Evolutionary conservation across 2,797 vertebrate genomes (phyloP).

Genomic region (Poecilia picta): DNA sequence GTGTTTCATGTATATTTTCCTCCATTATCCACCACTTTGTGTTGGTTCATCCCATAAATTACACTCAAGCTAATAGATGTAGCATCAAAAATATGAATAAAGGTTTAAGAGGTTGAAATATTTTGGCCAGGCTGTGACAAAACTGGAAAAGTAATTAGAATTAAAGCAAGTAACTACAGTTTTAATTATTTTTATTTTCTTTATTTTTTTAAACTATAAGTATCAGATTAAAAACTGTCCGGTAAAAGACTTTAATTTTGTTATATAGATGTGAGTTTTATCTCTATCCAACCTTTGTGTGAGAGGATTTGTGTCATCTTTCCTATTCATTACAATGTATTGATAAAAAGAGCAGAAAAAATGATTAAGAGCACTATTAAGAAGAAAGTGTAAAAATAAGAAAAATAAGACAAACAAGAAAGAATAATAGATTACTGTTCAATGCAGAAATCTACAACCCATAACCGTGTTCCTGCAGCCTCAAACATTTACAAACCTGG

Average conservation of each 20-base stretch:
- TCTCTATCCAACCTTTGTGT: neutral
- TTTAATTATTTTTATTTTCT: too few relatives aligned
- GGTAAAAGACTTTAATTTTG: neutral
- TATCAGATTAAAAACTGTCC: neutral
- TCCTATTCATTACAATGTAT: conserved; percentile 7
- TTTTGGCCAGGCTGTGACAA: neutral
- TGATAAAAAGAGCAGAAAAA: neutral
- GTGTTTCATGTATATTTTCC: neutral
- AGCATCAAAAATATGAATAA: neutral
- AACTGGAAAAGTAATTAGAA: conserved; percentile 26
- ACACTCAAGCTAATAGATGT: neutral
- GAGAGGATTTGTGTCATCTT: neutral
- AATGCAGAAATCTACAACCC: conserved; percentile 13
- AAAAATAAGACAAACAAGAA: conserved; percentile 4
- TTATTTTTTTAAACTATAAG: neutral
- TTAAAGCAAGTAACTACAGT: conserved; percentile 1
- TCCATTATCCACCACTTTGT: neutral
- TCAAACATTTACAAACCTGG: conserved; percentile 24
- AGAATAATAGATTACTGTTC: neutral
- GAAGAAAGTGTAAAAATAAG: neutral
- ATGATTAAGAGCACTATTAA: neutral
- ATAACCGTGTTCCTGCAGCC: conserved; percentile 6
- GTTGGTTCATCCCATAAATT: neutral
- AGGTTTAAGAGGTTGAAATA: neutral
- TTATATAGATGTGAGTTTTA: neutral